Percentiles rank a stretch among this genome's conserved stretches.
phyloP scores from a whole-genome alignment of 2,888 invertebrate species.

The Noctuana brunneofusca region DNA sequence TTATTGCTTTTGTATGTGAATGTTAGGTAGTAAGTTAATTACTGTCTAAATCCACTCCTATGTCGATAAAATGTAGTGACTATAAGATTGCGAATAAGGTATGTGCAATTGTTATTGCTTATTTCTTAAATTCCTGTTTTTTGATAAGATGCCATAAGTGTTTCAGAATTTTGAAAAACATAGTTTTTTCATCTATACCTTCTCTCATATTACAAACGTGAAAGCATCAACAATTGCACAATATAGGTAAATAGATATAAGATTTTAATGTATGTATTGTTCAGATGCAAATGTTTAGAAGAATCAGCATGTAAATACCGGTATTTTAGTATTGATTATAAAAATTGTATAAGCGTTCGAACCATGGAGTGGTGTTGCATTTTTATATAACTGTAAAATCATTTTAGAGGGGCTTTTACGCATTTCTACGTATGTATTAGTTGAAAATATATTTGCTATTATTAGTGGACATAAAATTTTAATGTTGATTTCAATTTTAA shows the following conservation, averaged over 20 bases:
- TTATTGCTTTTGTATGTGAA: slow-evolving; percentile 39
- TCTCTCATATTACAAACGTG: slow-evolving; percentile 36
- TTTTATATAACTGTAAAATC: slow-evolving; percentile 61
- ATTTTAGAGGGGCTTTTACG: slow-evolving; percentile 58
- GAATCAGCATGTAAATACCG: slow-evolving; percentile 79
- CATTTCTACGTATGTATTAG: slow-evolving; percentile 47
- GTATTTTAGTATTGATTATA: slow-evolving; percentile 62
- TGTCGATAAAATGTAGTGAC: slow-evolving; percentile 66
- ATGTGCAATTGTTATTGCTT: slow-evolving; percentile 78
- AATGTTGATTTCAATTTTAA: slow-evolving; percentile 37
- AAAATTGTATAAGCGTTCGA: slow-evolving; percentile 48
- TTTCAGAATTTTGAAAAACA: slow-evolving; percentile 34
- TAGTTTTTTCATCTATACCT: slow-evolving; percentile 34
- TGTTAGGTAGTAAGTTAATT: slow-evolving; percentile 67
- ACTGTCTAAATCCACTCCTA: slow-evolving; percentile 78
- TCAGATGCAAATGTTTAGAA: slow-evolving; percentile 83
- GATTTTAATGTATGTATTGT: slow-evolving; percentile 81
- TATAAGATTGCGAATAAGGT: slow-evolving; percentile 64
- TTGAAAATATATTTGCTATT: slow-evolving; percentile 43
- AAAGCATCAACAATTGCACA: slow-evolving; percentile 76
- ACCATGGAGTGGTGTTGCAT: slow-evolving; percentile 63
- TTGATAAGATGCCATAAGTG: slow-evolving; percentile 52
- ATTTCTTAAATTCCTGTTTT: slow-evolving; percentile 27
- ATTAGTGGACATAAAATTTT: slow-evolving; percentile 38
- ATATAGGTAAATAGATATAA: slow-evolving; percentile 66